A percentile compares a stretch with the other conserved stretches of the same genome.
Conservation (phyloP, 2,797 vertebrate species). For the Brachymystax lenok region DNA sequence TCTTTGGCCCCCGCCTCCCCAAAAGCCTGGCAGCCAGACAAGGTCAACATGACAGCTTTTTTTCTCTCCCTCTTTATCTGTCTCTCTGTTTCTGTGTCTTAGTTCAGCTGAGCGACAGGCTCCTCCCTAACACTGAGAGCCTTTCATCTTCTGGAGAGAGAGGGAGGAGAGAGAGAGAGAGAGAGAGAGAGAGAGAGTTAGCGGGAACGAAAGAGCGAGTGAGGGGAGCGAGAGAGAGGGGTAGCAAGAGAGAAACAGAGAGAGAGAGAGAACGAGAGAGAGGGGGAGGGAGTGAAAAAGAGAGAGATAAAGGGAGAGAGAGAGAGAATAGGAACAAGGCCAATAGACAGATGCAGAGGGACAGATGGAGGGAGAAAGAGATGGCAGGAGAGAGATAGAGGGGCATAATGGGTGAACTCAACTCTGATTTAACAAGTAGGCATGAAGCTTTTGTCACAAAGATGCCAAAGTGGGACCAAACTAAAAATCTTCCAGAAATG, state of each 20-base stretch:
- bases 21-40: conserved; percentile 50
- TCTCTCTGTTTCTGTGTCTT: conserved; percentile 34
- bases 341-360: conserved; percentile 13
- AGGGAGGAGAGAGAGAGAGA: conserved; percentile 9
- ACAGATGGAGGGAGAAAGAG: conserved; percentile 21
- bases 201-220: neutral
- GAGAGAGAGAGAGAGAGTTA: neutral
- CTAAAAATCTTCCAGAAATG: neutral
- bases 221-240: neutral
- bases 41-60: conserved; percentile 54
- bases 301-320: neutral
- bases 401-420: neutral
- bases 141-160: conserved; percentile 43
- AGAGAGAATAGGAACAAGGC: neutral
- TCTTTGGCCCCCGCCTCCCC: conserved; percentile 22
- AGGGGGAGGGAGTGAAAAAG: neutral
- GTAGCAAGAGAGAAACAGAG: neutral
- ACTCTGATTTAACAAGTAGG: neutral
- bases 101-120: conserved; percentile 35
- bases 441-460: neutral
- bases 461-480: neutral
- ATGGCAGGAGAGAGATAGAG: conserved; percentile 15
- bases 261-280: neutral
- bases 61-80: conserved; percentile 13
- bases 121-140: conserved; percentile 34